Evolutionary conservation across 2,113 vertebrate genomes (phyloP).

Genomic region (Paedocypris sp.): DNA sequence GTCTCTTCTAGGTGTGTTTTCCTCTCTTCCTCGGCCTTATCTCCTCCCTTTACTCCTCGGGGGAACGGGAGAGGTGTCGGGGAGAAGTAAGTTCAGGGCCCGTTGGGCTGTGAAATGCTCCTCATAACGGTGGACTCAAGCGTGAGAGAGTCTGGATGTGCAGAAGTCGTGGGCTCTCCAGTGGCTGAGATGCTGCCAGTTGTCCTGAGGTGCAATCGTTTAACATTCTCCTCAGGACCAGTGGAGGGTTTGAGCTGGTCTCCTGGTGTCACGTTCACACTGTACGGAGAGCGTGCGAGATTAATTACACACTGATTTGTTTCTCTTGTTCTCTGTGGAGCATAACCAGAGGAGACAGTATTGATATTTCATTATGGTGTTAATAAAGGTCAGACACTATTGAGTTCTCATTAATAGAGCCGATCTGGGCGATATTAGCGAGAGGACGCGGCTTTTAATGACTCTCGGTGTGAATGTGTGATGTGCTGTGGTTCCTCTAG

Average conservation of each 20-base stretch:
- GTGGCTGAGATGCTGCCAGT: neutral
- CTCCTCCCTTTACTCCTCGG: neutral
- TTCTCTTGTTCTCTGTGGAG: slow-evolving; percentile 46
- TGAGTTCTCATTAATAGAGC: slow-evolving; percentile 55
- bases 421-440: slow-evolving; percentile 50
- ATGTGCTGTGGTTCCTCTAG: slow-evolving; percentile 27
- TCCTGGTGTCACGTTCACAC: neutral
- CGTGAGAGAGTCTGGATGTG: neutral
- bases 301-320: slow-evolving; percentile 30
- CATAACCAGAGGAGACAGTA: slow-evolving; percentile 45
- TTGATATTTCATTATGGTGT: slow-evolving; percentile 59
- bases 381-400: slow-evolving; percentile 54
- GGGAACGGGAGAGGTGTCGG: neutral
- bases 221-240: slow-evolving; percentile 6
- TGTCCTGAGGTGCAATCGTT: slow-evolving; percentile 6
- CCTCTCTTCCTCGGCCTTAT: neutral
- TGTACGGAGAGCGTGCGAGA: slow-evolving; percentile 12
- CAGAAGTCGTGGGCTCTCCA: neutral
- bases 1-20: neutral
- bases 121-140: slow-evolving; percentile 26
- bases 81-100: slow-evolving; percentile 24
- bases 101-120: slow-evolving; percentile 30
- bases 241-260: slow-evolving; percentile 7
- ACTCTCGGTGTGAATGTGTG: slow-evolving; percentile 32
- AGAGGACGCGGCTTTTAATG: slow-evolving; percentile 45